A percentile compares a stretch with the other conserved stretches of the same genome.
Evolutionary conservation across 2,888 invertebrate species (phyloP).

Genomic region (Patella ulyssiponensis): DNA sequence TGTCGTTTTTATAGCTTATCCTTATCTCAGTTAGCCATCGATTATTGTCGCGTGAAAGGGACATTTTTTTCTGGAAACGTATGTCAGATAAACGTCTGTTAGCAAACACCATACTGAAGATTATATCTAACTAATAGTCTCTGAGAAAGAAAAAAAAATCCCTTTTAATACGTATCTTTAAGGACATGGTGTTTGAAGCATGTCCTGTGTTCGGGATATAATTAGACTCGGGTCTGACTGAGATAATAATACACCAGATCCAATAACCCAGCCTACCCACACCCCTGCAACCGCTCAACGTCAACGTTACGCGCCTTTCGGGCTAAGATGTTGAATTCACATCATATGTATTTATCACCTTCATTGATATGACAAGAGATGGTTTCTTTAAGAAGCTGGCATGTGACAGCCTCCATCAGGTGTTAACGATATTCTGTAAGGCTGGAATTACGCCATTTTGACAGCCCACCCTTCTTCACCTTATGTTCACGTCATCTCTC

Average conservation of each 20-base stretch:
- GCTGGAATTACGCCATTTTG: not conserved
- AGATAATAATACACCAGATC: not conserved
- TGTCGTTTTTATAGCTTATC: too few species aligned
- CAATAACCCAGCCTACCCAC: not conserved
- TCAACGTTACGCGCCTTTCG: not conserved
- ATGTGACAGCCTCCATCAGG: not conserved
- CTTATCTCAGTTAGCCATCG: too few species aligned
- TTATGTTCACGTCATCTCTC: conserved; percentile 6
- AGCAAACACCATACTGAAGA: too few species aligned
- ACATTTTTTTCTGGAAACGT: too few species aligned
- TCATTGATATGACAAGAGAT: not conserved
- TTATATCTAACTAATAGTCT: too few species aligned
- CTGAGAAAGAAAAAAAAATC: too few species aligned
- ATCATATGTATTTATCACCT: not conserved
- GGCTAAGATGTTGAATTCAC: not conserved
- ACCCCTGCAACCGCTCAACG: not conserved
- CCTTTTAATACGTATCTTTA: too few species aligned
- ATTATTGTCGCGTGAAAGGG: too few species aligned
- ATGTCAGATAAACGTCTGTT: too few species aligned
- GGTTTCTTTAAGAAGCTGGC: conserved; percentile 11
- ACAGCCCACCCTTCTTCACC: not conserved
- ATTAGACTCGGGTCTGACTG: not conserved
- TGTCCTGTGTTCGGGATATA: not conserved
- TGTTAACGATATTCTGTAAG: not conserved
- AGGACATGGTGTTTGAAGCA: too few species aligned